Evolutionary conservation across 2,113 vertebrate genomes (phyloP).

Genomic region (Corydoras sp.): DNA sequence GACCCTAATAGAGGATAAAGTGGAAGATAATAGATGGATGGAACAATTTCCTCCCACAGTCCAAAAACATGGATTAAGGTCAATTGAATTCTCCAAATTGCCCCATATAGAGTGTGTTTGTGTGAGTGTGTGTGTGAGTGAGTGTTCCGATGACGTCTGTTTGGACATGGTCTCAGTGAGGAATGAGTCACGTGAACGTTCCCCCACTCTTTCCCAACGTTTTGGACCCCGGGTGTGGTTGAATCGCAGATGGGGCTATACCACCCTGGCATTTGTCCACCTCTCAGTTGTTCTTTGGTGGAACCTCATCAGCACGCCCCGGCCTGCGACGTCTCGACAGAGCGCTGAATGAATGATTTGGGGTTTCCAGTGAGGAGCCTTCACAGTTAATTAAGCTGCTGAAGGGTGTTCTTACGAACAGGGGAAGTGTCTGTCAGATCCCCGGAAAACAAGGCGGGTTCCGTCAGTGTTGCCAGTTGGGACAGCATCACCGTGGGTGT

Average conservation of each 20-base stretch:
- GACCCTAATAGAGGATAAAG: no score
- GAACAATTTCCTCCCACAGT: no score
- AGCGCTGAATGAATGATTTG: slow-evolving; percentile 68
- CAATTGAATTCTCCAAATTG: no score
- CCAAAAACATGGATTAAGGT: no score
- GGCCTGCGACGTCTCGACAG: slow-evolving; percentile 59
- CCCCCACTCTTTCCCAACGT: no score
- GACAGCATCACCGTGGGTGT: slow-evolving; percentile 42
- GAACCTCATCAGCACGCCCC: slow-evolving; percentile 59
- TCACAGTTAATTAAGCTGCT: slow-evolving; percentile 70
- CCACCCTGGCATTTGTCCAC: slow-evolving; percentile 20
- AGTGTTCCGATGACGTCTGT: not conserved
- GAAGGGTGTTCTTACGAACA: slow-evolving; percentile 57
- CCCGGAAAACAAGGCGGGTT: slow-evolving; percentile 46
- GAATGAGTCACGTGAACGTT: no score
- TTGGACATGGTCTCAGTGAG: not conserved
- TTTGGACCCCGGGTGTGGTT: no score
- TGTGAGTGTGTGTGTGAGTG: no score
- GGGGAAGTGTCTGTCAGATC: slow-evolving; percentile 46
- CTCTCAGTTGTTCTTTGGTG: slow-evolving; percentile 42
- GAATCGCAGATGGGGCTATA: slow-evolving; percentile 20
- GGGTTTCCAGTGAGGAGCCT: slow-evolving; percentile 67
- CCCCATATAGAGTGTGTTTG: no score
- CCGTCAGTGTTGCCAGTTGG: slow-evolving; percentile 52
- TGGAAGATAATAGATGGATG: no score